Percentiles rank a stretch among this genome's conserved stretches.
These are phyloP conservation scores for Phalacrocorax brasilianus DNA, from an alignment of 2,113 vertebrate species.

Conservation along the genomic window DNA sequence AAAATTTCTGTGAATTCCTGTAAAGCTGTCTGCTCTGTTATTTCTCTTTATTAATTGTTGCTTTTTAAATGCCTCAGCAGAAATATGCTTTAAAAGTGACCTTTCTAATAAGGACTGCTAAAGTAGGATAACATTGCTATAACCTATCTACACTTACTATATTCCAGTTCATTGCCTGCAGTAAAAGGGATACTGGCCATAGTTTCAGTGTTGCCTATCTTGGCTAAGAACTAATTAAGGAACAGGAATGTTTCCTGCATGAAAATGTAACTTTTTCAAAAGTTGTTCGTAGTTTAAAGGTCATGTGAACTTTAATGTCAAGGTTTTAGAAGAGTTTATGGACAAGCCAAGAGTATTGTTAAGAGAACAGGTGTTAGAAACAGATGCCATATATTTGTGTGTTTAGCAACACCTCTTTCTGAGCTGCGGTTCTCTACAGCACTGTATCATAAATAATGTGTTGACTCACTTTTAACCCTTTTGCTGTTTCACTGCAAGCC, in stretches of 20 bases:
- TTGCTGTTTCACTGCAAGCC: slow-evolving; percentile 61
- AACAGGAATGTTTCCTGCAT: background rate
- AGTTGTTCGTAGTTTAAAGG: background rate
- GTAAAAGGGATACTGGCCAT: background rate
- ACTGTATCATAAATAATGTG: slow-evolving; percentile 63
- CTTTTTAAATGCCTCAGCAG: background rate
- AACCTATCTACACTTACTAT: background rate
- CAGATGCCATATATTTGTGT: slow-evolving; percentile 48
- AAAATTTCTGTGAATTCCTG: background rate
- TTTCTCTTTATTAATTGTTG: background rate
- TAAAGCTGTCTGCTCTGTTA: background rate
- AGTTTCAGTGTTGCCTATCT: background rate
- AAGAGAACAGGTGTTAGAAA: slow-evolving; percentile 68
- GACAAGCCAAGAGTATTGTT: background rate
- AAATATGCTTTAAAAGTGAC: background rate
- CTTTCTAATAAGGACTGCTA: background rate
- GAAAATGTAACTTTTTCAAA: background rate
- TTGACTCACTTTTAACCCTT: slow-evolving; percentile 74
- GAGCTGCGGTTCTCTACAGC: slow-evolving; percentile 54
- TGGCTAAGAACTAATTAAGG: background rate
- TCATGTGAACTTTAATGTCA: background rate
- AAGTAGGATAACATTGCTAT: background rate
- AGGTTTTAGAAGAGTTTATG: background rate
- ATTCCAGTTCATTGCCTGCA: background rate
- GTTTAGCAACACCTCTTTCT: slow-evolving; percentile 63